phyloP scores from a whole-genome alignment of 2,113 vertebrate genomes.

The Sander lucioperca region DNA sequence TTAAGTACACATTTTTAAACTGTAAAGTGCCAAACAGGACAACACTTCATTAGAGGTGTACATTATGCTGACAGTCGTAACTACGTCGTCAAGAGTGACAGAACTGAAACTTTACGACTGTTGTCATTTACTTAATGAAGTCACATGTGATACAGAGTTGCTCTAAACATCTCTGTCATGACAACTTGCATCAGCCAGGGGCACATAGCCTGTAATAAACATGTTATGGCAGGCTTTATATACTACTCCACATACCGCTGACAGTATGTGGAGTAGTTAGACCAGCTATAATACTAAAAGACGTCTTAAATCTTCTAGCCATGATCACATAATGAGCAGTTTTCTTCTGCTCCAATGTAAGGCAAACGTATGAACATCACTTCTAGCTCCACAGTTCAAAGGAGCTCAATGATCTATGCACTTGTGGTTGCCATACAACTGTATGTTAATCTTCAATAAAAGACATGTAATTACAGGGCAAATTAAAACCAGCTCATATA shows the following conservation, averaged over 20 bases:
- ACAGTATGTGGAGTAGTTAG: slow-evolving; percentile 17
- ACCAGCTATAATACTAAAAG: background rate
- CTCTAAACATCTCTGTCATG: slow-evolving; percentile 13
- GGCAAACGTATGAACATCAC: background rate
- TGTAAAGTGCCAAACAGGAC: background rate
- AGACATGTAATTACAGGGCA: slow-evolving; percentile 21
- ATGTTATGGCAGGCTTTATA: slow-evolving; percentile 37
- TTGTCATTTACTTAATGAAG: background rate
- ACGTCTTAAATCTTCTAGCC: slow-evolving; percentile 7
- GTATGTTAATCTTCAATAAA: slow-evolving; percentile 19
- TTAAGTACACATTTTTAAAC: background rate
- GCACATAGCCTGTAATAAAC: slow-evolving; percentile 45
- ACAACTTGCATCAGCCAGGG: slow-evolving; percentile 11
- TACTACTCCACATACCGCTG: slow-evolving; percentile 8
- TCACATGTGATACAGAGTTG: background rate
- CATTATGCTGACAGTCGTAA: background rate
- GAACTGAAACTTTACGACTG: background rate
- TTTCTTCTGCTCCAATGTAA: background rate
- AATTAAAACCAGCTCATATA: slow-evolving; percentile 18
- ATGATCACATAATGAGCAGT: slow-evolving; percentile 45
- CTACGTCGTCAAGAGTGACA: background rate
- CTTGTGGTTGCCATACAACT: slow-evolving; percentile 22
- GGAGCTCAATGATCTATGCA: slow-evolving; percentile 26
- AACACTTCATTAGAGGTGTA: background rate
- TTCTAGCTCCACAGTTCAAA: slow-evolving; percentile 27